Evolutionary conservation across 2,797 vertebrate genomes (phyloP), one percentile per base, ranked within the genome.

Genomic region (Micrastur ruficollis): DNA sequence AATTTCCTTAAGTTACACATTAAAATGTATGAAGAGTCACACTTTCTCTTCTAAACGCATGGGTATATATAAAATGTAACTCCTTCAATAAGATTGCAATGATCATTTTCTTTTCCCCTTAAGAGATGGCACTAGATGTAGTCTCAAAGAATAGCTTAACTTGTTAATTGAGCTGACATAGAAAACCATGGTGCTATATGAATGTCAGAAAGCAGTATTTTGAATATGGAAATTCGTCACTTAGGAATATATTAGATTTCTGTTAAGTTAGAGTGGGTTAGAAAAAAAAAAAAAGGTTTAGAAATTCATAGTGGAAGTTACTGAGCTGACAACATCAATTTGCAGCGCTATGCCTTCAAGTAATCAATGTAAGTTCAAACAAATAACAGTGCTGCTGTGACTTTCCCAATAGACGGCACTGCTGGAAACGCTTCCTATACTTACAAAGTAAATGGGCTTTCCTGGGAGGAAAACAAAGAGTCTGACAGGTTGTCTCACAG

Each of bases 361-460:
- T 70, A 59, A 90, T 87, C 81, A 72, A 23, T 67, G 26, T 62
- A 61, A 62, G 68, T 85, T 82, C 90, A 67, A 86, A 38, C 62
- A 90, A 92, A 42, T 52, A 46, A 46, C 29, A 52, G 68, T 49
- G 63, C 78, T 82, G 63, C 58, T 66, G 0, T 62, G 81, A 27
- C 78, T 89, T 68, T 89, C 93, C 90, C 94, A 78, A 13, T 6
- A 76, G 81, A 78, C 40, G 8, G 44, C 94, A 38, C 67, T 91
- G 90, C 92, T 94, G 86, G 81, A 92, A 92, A 23, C 61, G 73
- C 90, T 92, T 95, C 89, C 93, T 82, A 15, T 46, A 10, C 71
- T 90, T 84, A 67, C 49, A 76, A 68, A 91, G 49, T 31, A 78
- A 80, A 92, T 81, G 78, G 50, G 67, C 68, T 97, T 94, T 96